Conservation (phyloP, 2,888 invertebrate species). For the Pseudococcus viburni region DNA sequence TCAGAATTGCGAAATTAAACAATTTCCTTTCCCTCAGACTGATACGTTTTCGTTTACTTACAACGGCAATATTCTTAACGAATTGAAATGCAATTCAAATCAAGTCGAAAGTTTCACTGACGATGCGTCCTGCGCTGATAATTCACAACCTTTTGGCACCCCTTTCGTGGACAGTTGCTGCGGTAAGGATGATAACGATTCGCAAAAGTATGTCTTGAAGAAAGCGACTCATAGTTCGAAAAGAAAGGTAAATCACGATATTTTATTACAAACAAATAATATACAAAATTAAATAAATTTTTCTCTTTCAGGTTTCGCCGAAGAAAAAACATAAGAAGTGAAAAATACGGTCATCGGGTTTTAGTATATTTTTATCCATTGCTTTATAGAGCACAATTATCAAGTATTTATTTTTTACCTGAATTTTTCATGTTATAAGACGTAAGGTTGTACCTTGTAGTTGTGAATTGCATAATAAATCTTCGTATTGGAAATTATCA, state of each 20-base stretch:
- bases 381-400: conserved; percentile 56
- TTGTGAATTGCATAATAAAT: conserved; percentile 58
- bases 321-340: conserved; percentile 62
- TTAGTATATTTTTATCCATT: conserved; percentile 27
- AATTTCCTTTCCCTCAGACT: conserved; percentile 44
- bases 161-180: conserved; percentile 15
- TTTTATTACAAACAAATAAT: background rate
- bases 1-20: conserved; percentile 46
- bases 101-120: background rate
- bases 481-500: background rate
- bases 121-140: background rate
- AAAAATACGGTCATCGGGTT: background rate
- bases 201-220: conserved; percentile 27
- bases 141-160: background rate
- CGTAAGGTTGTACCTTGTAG: conserved; percentile 38
- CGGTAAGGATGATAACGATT: background rate
- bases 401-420: conserved; percentile 50
- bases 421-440: conserved; percentile 55
- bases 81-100: conserved; percentile 34
- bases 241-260: conserved; percentile 29
- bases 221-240: conserved; percentile 51
- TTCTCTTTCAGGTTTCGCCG: conserved; percentile 13
- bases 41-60: conserved; percentile 52
- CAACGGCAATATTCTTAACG: conserved; percentile 44
- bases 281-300: background rate